Conservation (phyloP, 2,888 invertebrate species). For the Lasioglossum lativentre region DNA sequence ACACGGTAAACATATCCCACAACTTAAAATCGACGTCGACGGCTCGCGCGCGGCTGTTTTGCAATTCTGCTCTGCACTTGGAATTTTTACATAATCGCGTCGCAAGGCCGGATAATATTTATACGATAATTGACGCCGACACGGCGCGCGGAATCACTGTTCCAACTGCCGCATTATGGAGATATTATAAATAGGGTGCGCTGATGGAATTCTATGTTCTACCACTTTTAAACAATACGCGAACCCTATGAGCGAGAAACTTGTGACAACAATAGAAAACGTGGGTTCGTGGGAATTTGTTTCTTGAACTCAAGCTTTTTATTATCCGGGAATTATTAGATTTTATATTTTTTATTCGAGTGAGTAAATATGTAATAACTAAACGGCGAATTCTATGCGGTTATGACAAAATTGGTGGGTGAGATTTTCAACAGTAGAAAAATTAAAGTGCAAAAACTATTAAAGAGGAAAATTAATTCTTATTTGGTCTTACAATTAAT, state of each 20-base stretch:
- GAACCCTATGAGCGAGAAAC: background rate
- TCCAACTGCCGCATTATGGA: slow-evolving; percentile 72
- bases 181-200: slow-evolving; percentile 45
- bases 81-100: slow-evolving; percentile 79
- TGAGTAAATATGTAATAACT: no score
- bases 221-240: background rate
- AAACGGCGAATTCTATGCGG: no score
- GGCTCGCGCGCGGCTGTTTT: slow-evolving; percentile 52
- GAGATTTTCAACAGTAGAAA: no score
- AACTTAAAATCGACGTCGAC: slow-evolving; percentile 61
- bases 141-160: slow-evolving; percentile 33
- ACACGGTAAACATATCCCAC: slow-evolving; percentile 63
- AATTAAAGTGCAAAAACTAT: no score
- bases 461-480: background rate
- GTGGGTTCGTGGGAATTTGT: background rate
- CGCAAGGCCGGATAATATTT: slow-evolving; percentile 76
- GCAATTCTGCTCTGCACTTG: slow-evolving; percentile 71
- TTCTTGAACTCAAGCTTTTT: background rate
- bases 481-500: background rate
- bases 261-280: background rate
- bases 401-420: no score
- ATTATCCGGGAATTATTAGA: background rate
- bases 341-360: no score
- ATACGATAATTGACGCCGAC: slow-evolving; percentile 72
- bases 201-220: slow-evolving; percentile 8